Conservation (phyloP, 30 jellyfish, hydroid and myxozoan species). For the Hydractinia echinata region DNA sequence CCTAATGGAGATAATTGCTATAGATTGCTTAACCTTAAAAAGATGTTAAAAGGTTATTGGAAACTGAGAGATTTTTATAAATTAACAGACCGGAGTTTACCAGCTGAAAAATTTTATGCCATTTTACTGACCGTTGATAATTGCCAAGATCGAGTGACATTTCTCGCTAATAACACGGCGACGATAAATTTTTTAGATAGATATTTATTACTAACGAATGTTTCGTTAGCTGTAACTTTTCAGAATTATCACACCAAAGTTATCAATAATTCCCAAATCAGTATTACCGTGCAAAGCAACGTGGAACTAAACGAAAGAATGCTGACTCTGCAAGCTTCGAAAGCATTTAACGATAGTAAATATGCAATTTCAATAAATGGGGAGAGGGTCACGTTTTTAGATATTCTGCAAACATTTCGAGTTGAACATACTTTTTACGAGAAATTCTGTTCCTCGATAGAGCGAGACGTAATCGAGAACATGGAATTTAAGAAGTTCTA, state of each 20-base stretch:
- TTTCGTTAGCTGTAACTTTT: neutral
- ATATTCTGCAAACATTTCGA: constrained; percentile 12
- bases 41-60: constrained; percentile 15
- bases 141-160: constrained; percentile 5
- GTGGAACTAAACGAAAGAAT: constrained; percentile 9
- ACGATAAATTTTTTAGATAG: constrained; percentile 13
- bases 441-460: neutral
- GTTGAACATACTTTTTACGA: neutral
- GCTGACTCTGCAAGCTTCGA: neutral
- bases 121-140: constrained; percentile 5
- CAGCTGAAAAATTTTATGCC: constrained; percentile 20
- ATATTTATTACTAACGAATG: constrained; percentile 11
- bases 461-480: neutral
- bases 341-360: neutral
- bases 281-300: neutral
- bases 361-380: constrained; percentile 9
- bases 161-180: constrained; percentile 7
- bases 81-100: constrained; percentile 15
- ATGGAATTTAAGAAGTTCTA: constrained; percentile 1
- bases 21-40: constrained; percentile 12
- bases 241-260: constrained; percentile 4
- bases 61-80: constrained; percentile 15
- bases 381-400: neutral
- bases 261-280: constrained; percentile 7
- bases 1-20: constrained; percentile 19